Conservation (phyloP, 2,797 vertebrate species). For the Phoeniculus purpureus region DNA sequence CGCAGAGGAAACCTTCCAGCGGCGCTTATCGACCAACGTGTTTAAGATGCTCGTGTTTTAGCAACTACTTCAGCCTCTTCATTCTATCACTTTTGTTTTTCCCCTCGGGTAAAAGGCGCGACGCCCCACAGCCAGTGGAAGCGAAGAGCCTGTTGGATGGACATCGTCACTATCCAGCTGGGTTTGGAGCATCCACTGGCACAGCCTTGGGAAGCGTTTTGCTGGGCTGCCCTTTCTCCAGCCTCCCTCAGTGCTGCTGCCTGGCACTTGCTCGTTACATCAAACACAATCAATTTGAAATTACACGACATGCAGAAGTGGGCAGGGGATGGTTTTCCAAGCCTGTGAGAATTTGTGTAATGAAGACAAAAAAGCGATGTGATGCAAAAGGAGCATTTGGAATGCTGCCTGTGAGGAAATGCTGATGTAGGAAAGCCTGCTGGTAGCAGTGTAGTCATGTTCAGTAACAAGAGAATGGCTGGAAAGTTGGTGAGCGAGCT, state of each 20-base stretch:
- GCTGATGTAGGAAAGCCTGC: not conserved
- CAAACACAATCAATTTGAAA: not conserved
- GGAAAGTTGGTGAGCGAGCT: not conserved
- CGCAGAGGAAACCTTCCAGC: not conserved
- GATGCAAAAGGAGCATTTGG: not conserved
- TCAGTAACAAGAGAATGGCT: rapidly evolving
- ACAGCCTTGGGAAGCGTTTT: not conserved
- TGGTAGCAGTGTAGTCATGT: rapidly evolving
- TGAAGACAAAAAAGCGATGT: not conserved
- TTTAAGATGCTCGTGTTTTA: rapidly evolving
- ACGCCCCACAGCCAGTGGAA: rapidly evolving
- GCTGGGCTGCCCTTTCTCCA: not conserved
- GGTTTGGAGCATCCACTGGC: not conserved
- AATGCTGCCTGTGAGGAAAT: not conserved
- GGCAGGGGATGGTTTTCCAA: not conserved
- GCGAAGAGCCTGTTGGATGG: not conserved
- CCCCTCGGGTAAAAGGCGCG: not conserved
- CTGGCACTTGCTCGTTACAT: not conserved
- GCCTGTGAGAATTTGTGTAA: not conserved
- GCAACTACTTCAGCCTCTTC: not conserved
- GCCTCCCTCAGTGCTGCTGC: not conserved
- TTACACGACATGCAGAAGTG: rapidly evolving
- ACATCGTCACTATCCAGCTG: rapidly evolving
- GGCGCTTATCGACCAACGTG: rapidly evolving
- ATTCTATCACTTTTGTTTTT: rapidly evolving